Percentiles rank a stretch among this genome's conserved stretches.
Conservation (phyloP, 2,797 vertebrate genomes). For the Eulemur rubriventer region DNA sequence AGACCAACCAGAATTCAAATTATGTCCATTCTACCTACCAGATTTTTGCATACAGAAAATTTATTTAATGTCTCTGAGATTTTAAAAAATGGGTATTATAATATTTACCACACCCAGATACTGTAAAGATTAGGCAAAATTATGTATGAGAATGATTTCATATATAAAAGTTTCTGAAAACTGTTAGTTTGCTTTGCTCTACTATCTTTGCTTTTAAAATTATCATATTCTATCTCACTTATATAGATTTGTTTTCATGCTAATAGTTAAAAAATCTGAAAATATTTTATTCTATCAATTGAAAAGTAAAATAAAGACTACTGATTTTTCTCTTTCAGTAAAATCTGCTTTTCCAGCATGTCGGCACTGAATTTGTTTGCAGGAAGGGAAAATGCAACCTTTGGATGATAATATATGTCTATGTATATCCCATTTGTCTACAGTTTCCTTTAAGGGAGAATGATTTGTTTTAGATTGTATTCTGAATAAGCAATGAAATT, state of each 20-base stretch:
- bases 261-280: not conserved
- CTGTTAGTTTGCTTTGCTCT: not conserved
- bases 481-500: not conserved
- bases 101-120: not conserved
- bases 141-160: not conserved
- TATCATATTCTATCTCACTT: not conserved
- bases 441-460: not conserved
- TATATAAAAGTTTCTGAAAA: not conserved
- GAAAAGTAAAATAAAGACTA: not conserved
- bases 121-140: not conserved
- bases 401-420: not conserved
- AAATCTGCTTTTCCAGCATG: not conserved
- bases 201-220: not conserved
- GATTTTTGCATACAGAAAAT: not conserved
- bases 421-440: not conserved
- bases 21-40: not conserved
- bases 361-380: not conserved
- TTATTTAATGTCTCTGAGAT: not conserved
- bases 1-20: not conserved
- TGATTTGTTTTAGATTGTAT: not conserved
- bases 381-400: not conserved
- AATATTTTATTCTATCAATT: not conserved
- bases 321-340: not conserved
- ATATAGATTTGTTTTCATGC: not conserved
- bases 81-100: not conserved